Percentiles rank a stretch among this genome's conserved stretches.
These are phyloP conservation scores for Pterocles gutturalis DNA, from an alignment of 2,113 vertebrate genomes.

Conservation along the genomic window DNA sequence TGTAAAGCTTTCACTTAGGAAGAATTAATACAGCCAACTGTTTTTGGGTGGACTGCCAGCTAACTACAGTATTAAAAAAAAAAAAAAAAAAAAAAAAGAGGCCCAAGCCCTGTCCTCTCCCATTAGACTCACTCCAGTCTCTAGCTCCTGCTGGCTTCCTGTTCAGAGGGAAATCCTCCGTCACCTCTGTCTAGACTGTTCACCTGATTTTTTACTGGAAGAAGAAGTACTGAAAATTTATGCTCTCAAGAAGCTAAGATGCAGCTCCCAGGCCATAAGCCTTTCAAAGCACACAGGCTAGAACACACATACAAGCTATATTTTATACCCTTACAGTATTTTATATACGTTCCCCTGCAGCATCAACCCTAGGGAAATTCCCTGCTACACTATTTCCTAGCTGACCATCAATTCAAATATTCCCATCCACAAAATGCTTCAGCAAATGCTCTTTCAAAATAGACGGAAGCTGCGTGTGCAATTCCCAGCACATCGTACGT, in stretches of 20 bases:
- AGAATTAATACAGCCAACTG: conserved; percentile 53
- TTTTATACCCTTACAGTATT: neutral
- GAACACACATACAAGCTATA: neutral
- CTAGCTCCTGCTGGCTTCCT: neutral
- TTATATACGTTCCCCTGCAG: accelerated
- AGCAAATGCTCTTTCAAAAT: neutral
- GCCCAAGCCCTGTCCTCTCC: conserved; percentile 7
- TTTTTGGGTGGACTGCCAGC: conserved; percentile 15
- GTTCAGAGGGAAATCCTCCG: neutral
- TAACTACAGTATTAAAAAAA: neutral
- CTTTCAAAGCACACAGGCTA: neutral
- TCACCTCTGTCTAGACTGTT: conserved; percentile 57
- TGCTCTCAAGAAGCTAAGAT: neutral
- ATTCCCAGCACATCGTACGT: neutral
- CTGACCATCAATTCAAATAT: neutral
- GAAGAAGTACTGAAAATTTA: neutral
- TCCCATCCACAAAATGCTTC: neutral
- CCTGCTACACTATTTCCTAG: neutral
- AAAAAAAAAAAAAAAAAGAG: neutral
- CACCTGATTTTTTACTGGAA: conserved; percentile 28
- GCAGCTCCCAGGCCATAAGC: neutral
- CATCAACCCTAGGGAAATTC: neutral
- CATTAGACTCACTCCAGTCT: neutral
- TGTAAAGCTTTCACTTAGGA: conserved; percentile 52
- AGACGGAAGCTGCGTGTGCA: neutral